These are phyloP conservation scores for Morone chrysops DNA, from an alignment of 2,113 vertebrate genomes.

Conservation along the genomic window DNA sequence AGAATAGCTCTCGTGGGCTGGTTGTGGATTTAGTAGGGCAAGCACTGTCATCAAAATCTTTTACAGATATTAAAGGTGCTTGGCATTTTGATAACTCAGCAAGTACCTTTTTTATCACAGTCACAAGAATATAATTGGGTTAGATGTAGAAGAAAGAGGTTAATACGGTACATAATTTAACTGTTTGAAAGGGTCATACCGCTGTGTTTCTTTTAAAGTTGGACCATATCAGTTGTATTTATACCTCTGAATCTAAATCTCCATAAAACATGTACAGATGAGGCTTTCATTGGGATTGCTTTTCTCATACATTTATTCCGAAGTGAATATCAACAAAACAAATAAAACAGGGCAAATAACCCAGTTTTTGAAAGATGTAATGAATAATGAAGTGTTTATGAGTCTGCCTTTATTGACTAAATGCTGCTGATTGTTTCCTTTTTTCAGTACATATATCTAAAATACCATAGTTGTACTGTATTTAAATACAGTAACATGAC, in stretches of 20 bases:
- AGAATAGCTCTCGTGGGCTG: not conserved
- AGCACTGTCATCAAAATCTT: not conserved
- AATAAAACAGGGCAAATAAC: not conserved
- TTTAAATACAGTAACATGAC: not conserved
- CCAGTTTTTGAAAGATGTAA: not conserved
- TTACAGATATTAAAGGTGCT: not conserved
- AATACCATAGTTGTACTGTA: too few species aligned
- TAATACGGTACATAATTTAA: not conserved
- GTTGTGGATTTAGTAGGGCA: not conserved
- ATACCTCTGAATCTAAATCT: too few species aligned
- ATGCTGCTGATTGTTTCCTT: not conserved
- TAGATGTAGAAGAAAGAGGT: not conserved
- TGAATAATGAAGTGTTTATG: not conserved
- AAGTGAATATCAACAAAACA: not conserved
- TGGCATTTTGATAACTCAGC: constrained; percentile 4
- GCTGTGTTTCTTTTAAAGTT: not conserved
- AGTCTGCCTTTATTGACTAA: not conserved
- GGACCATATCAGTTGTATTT: too few species aligned
- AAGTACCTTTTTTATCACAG: not conserved
- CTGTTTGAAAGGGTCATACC: not conserved
- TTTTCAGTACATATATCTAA: not conserved
- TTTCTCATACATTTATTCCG: not conserved
- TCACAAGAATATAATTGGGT: not conserved
- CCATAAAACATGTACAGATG: not conserved
- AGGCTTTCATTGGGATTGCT: too few species aligned